Base-by-base conservation (phyloP, 1,140 invertebrate species). In the Drosophila sturtevanti region DNA sequence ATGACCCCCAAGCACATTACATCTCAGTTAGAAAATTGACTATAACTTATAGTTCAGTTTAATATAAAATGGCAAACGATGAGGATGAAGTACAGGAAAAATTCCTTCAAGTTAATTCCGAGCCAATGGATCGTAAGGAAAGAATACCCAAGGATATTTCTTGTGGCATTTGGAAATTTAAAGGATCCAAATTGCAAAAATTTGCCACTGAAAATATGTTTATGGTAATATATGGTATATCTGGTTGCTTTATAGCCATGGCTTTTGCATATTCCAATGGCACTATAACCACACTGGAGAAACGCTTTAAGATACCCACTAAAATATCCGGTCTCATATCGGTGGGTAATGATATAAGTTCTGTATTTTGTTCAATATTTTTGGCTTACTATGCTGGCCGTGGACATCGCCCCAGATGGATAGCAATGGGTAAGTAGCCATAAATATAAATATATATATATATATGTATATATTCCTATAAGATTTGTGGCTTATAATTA, bases 281-380 rank as follows among this genome's bases (percentile, higher is more conserved):
- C 1, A 96, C 95, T 1, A 94, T 97, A 38, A 95, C 96, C 9
- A 97, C 96, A 0, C 90, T 97, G 48, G 96, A 97, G 85, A 97
- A 97, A 86, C 93, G 96, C 74, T 97, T 96, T 87, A 96, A 95
- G 80, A 96, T 97, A 85, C 95, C 95, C 0, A 95, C 95, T 14
- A 94, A 94, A 89, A 95, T 94, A 11, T 95, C 95, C 61, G 96
- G 95, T 21, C 92, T 96, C 60, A 95, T 96, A 73, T 93, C 94
- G 14, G 94, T 95, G 24, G 95, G 95, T 4, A 96, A 96, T 90
- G 95, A 90, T 61, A 72, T 91, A 7, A 87, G 77, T 60, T 77
- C 81, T 2, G 75, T 87, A 11, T 55, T 87, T 6, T 68, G 72
- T 0, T 87, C 90, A 5, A 68, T 77, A 7, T 54, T 91, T 7